Percentiles rank a stretch among this genome's conserved stretches.
phyloP scores from a whole-genome alignment of 92 coral and sea anemone species.

The Umimayanthus kanabou region DNA sequence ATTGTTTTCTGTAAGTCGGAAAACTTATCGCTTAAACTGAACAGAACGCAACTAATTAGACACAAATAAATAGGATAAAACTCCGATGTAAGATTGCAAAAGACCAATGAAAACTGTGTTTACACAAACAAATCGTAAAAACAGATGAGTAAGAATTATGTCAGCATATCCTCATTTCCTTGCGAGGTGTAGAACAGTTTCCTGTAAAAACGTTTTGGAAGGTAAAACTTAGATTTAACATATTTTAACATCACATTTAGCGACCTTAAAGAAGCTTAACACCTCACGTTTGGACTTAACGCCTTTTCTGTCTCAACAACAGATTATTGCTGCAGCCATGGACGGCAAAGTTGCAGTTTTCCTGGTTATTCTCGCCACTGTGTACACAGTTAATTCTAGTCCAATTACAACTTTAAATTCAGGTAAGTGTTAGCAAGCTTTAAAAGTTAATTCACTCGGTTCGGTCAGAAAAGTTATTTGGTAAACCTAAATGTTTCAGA shows the following conservation, averaged over 20 bases:
- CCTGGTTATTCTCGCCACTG: slow-evolving; percentile 4
- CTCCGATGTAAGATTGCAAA: background rate
- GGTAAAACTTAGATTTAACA: background rate
- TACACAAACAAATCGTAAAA: slow-evolving; percentile 23
- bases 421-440: background rate
- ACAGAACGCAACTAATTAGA: background rate
- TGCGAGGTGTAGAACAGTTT: background rate
- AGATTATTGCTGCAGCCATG: slow-evolving; percentile 25
- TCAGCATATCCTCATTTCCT: slow-evolving; percentile 33
- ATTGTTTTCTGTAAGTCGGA: background rate
- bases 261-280: background rate
- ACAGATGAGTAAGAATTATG: slow-evolving; percentile 43
- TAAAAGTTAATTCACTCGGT: background rate
- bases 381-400: slow-evolving; percentile 23
- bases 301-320: background rate
- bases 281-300: background rate
- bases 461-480: background rate
- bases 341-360: slow-evolving; percentile 32
- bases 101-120: slow-evolving; percentile 6
- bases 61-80: background rate
- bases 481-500: background rate
- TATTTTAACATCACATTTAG: background rate
- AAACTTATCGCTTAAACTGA: background rate
- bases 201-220: background rate
- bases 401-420: slow-evolving; percentile 17